A percentile compares a stretch with the other conserved stretches of the same genome.
phyloP scores from a whole-genome alignment of 2,113 vertebrate genomes.

The Phoxinus phoxinus region DNA sequence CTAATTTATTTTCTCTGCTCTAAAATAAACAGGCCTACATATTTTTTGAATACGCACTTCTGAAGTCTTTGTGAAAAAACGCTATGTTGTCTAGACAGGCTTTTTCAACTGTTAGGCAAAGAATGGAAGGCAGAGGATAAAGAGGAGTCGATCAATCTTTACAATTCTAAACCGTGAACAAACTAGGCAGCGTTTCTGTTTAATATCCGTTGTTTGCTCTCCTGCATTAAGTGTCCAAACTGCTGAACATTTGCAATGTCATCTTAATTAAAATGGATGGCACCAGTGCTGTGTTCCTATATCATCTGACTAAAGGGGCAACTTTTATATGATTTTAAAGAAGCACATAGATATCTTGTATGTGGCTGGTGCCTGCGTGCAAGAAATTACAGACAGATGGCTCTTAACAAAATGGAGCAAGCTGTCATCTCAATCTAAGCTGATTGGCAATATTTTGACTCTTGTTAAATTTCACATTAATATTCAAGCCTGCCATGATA shows the following conservation, averaged over 20 bases:
- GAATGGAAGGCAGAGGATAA: slow-evolving; percentile 1
- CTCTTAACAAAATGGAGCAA: slow-evolving; percentile 29
- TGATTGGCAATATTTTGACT: slow-evolving; percentile 8
- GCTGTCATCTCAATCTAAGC: not conserved
- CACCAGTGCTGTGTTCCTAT: not conserved
- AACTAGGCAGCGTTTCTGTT: not conserved
- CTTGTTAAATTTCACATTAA: not conserved
- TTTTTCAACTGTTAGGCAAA: not conserved
- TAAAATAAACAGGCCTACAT: slow-evolving; percentile 26
- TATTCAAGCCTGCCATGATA: not conserved
- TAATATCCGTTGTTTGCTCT: slow-evolving; percentile 43
- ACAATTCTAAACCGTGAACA: not conserved
- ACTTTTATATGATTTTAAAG: slow-evolving; percentile 52
- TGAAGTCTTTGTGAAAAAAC: not conserved
- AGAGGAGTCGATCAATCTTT: slow-evolving; percentile 9
- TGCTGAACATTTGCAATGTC: slow-evolving; percentile 53
- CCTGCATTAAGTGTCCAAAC: slow-evolving; percentile 46
- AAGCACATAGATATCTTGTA: slow-evolving; percentile 37
- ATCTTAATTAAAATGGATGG: slow-evolving; percentile 59
- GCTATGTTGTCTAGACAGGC: slow-evolving; percentile 13
- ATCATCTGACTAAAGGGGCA: too few relatives aligned
- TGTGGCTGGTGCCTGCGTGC: slow-evolving; percentile 40
- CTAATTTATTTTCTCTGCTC: slow-evolving; percentile 32
- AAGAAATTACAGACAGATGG: slow-evolving; percentile 52
- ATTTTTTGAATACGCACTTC: not conserved